These are phyloP conservation scores for Drosophila ohnishii DNA, from an alignment of 1,140 invertebrate species.

Conservation along the genomic window DNA sequence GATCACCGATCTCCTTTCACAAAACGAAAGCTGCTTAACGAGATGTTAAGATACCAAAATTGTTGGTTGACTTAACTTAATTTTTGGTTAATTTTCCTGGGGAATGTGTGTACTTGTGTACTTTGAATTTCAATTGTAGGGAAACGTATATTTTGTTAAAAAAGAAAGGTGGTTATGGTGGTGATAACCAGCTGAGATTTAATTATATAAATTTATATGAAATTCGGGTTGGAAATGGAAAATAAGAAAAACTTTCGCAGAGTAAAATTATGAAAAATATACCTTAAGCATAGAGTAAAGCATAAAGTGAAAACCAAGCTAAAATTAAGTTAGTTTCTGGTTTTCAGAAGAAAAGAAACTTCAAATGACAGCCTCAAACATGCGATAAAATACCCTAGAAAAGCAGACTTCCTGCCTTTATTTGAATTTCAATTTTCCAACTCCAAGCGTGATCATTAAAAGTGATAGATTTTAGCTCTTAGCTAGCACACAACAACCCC, in stretches of 20 bases:
- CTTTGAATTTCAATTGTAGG: conserved; percentile 16
- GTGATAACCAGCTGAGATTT: not conserved
- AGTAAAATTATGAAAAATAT: not conserved
- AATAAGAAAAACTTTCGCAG: not conserved
- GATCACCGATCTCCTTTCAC: conserved; percentile 36
- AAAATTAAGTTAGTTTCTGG: not conserved
- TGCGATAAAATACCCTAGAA: not conserved
- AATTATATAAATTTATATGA: not conserved
- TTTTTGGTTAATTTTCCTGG: not conserved
- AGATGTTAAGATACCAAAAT: conserved; percentile 38
- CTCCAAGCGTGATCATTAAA: conserved; percentile 19
- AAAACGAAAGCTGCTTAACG: conserved; percentile 33
- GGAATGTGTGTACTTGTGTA: not conserved
- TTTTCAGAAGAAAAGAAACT: not conserved
- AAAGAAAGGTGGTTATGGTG: not conserved
- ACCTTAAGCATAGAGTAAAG: not conserved
- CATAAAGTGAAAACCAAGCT: not conserved
- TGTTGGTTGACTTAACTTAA: conserved; percentile 9
- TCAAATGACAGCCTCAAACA: not conserved
- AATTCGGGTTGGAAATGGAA: not conserved
- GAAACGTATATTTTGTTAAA: not conserved
- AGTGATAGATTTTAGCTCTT: conserved; percentile 45
- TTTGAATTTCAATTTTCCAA: conserved; percentile 19
- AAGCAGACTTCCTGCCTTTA: not conserved
- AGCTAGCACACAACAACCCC: conserved; percentile 3